These are phyloP conservation scores for Drosophila simulans DNA, from an alignment of 1,140 invertebrate genomes.

Conservation along the genomic window DNA sequence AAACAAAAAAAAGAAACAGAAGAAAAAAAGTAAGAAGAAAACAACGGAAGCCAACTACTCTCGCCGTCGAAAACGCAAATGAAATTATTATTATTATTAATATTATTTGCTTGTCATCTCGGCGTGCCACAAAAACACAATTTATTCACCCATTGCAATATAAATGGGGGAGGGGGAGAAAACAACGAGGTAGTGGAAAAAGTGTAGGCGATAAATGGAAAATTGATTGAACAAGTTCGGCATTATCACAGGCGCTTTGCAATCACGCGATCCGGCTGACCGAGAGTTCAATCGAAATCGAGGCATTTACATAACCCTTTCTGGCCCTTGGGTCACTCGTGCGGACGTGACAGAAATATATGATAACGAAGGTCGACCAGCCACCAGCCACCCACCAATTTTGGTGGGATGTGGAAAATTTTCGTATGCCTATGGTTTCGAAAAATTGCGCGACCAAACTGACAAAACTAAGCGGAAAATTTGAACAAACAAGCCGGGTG, in stretches of 20 bases:
- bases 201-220: conserved; percentile 46
- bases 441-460: conserved; percentile 62
- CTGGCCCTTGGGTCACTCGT: conserved; percentile 41
- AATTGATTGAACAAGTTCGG: conserved; percentile 47
- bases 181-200: background rate
- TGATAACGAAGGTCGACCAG: conserved; percentile 42
- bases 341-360: conserved; percentile 46
- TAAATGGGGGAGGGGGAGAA: background rate
- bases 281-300: conserved; percentile 39
- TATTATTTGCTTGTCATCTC: conserved; percentile 30
- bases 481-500: conserved; percentile 13
- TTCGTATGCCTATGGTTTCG: conserved; percentile 31
- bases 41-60: conserved; percentile 30
- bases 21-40: conserved; percentile 15
- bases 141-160: conserved; percentile 22
- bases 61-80: conserved; percentile 30
- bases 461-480: conserved; percentile 61
- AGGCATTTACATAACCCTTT: conserved; percentile 40
- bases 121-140: conserved; percentile 25
- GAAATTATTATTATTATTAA: conserved; percentile 14
- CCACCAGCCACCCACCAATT: background rate
- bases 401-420: conserved; percentile 32
- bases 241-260: conserved; percentile 22
- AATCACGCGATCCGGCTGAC: conserved; percentile 50
- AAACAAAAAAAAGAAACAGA: conserved; percentile 13